phyloP scores from a whole-genome alignment of 92 coral and sea anemone species.

The Actinostola sp. region DNA sequence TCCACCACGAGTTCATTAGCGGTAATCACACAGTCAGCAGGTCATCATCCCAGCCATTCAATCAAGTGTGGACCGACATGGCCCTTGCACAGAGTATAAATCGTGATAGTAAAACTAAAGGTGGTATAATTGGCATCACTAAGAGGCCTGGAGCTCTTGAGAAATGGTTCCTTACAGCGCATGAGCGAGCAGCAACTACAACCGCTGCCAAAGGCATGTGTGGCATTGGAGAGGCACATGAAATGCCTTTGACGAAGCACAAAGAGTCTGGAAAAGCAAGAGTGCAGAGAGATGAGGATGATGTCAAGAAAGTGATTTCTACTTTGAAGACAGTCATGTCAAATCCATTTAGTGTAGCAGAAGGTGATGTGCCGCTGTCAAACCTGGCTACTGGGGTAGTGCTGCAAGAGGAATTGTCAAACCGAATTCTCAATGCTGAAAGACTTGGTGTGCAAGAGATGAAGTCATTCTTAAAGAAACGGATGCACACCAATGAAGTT shows the following conservation, averaged over 20 bases:
- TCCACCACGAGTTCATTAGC: slow-evolving; percentile 34
- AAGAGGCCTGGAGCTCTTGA: slow-evolving; percentile 39
- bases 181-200: slow-evolving; percentile 38
- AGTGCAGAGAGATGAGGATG: slow-evolving; percentile 41
- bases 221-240: slow-evolving; percentile 18
- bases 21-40: slow-evolving; percentile 56
- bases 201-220: slow-evolving; percentile 36
- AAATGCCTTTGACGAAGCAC: slow-evolving; percentile 12
- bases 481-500: too few species aligned
- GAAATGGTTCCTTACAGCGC: slow-evolving; percentile 37
- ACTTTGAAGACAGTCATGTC: too few species aligned
- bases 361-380: too few species aligned
- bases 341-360: too few species aligned
- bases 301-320: slow-evolving; percentile 41
- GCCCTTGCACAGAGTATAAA: slow-evolving; percentile 61
- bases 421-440: too few species aligned
- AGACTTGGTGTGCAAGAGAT: too few species aligned
- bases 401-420: too few species aligned
- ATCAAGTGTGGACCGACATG: slow-evolving; percentile 52
- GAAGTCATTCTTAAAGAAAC: too few species aligned
- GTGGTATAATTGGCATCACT: slow-evolving; percentile 59
- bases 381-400: too few species aligned
- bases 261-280: slow-evolving; percentile 19
- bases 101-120: slow-evolving; percentile 57
- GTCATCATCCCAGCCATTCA: slow-evolving; percentile 38